Evolutionary conservation across 2,113 vertebrate genomes (phyloP).

Genomic region (Lagenorhynchus albirostris): DNA sequence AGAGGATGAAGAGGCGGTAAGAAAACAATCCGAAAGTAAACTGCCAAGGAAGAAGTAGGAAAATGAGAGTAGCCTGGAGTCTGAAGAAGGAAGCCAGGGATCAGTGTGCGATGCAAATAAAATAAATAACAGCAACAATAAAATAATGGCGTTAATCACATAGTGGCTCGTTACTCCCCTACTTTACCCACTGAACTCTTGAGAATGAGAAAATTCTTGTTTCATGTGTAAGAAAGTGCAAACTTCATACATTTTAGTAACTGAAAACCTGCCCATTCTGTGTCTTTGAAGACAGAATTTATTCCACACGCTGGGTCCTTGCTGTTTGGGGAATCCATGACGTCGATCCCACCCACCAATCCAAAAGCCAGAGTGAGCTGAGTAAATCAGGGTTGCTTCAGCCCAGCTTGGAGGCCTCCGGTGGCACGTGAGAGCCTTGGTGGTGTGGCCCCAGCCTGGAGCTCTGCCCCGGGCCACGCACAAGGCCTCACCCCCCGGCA

Average conservation of each 20-base stretch:
- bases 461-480: background rate
- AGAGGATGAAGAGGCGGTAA: background rate
- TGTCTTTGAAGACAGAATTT: background rate
- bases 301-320: background rate
- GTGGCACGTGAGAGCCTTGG: rapidly evolving
- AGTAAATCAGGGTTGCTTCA: rapidly evolving
- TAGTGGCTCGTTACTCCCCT: background rate
- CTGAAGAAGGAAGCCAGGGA: background rate
- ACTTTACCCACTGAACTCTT: background rate
- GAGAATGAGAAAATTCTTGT: background rate
- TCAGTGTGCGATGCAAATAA: background rate
- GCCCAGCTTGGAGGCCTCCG: background rate
- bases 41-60: background rate
- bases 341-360: background rate
- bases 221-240: background rate
- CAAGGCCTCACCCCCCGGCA: background rate
- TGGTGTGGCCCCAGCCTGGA: rapidly evolving
- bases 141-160: background rate
- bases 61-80: too few species aligned
- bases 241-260: background rate
- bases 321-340: background rate
- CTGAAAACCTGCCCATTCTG: background rate
- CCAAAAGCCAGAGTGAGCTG: background rate
- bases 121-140: background rate
- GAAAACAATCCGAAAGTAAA: background rate